A percentile compares a stretch with the other conserved stretches of the same genome.
These are phyloP conservation scores for Lynx canadensis DNA, from an alignment of 2,113 vertebrate genomes.

Conservation along the genomic window DNA sequence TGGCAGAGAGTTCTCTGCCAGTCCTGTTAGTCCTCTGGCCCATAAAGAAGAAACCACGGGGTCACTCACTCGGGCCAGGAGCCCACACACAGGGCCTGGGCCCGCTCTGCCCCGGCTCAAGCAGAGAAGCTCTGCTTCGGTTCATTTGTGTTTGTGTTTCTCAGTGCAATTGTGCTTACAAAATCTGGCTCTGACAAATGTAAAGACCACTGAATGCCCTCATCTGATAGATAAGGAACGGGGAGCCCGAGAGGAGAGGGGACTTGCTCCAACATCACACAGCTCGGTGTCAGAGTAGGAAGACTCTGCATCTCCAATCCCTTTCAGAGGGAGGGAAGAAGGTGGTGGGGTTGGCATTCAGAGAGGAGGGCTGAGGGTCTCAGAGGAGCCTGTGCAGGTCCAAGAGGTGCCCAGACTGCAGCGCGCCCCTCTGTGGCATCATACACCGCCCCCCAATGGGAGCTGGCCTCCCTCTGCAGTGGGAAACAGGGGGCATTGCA, in stretches of 20 bases:
- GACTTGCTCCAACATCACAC: neutral
- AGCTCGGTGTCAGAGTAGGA: neutral
- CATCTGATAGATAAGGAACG: neutral
- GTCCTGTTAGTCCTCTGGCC: neutral
- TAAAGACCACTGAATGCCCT: neutral
- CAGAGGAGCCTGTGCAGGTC: neutral
- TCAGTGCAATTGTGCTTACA: neutral
- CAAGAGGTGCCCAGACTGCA: fast-evolving
- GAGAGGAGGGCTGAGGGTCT: neutral
- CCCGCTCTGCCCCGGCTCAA: neutral
- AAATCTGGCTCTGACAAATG: neutral
- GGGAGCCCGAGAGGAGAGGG: neutral
- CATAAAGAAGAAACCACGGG: neutral
- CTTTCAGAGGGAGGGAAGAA: neutral
- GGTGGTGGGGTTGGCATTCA: neutral
- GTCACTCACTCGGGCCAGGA: neutral
- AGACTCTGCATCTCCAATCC: neutral
- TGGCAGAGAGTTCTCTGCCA: neutral
- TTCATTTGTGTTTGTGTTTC: neutral
- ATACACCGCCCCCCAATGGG: neutral
- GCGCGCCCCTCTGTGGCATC: neutral
- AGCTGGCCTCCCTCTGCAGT: neutral
- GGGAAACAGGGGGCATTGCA: neutral
- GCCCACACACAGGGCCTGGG: neutral
- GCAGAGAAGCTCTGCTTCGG: neutral